These are phyloP conservation scores for Salticus scenicus DNA, from an alignment of 2,888 invertebrate genomes.

Conservation along the genomic window DNA sequence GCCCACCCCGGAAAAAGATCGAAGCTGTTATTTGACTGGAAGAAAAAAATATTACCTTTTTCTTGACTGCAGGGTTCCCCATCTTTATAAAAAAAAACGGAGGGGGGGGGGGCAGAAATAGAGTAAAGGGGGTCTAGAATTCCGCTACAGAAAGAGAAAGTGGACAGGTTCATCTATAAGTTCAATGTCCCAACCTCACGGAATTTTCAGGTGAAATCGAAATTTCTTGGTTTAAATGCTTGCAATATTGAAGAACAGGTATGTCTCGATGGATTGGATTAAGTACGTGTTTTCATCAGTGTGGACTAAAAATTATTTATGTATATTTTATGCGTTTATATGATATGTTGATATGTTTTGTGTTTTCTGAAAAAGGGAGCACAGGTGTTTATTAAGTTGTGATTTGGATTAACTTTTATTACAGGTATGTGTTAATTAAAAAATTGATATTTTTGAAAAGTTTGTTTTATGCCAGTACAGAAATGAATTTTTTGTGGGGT, in stretches of 20 bases:
- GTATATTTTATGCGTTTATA: too few relatives aligned
- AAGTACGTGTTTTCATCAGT: background rate
- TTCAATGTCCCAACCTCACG: constrained; percentile 55
- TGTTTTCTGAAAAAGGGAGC: too few relatives aligned
- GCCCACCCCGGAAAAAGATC: constrained; percentile 28
- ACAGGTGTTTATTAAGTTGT: background rate
- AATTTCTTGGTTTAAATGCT: constrained; percentile 45
- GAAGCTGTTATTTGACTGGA: background rate
- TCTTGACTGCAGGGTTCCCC: constrained; percentile 2
- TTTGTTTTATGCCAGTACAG: too few relatives aligned
- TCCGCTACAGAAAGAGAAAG: constrained; percentile 55
- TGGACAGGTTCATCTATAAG: constrained; percentile 56
- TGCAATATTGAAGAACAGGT: background rate
- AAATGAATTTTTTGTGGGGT: too few relatives aligned
- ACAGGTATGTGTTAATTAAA: background rate
- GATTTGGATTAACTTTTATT: background rate
- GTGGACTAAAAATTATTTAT: background rate
- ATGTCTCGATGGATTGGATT: background rate
- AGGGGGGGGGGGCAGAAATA: constrained; percentile 29
- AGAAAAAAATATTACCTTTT: constrained; percentile 42
- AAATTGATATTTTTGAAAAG: too few relatives aligned
- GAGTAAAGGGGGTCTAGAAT: constrained; percentile 40
- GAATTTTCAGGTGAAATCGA: constrained; percentile 64
- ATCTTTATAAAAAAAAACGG: constrained; percentile 25
- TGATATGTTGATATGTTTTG: background rate